Evolutionary conservation across 2,113 vertebrate genomes (phyloP), one percentile per base, ranked within the genome.

Genomic region (Diphyllodes magnificus): DNA sequence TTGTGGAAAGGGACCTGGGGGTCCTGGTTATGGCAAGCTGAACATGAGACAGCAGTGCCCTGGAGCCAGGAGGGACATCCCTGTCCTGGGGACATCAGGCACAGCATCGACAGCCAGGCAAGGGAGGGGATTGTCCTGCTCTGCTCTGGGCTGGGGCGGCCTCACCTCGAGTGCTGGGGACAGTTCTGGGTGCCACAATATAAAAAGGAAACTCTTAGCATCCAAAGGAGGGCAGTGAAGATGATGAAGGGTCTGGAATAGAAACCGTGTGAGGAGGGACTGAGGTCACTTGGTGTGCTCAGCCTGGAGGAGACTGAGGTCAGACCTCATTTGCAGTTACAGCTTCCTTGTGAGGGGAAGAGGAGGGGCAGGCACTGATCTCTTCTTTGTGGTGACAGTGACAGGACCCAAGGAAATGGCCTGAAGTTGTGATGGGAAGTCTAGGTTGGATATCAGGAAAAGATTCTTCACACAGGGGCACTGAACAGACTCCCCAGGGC

Each of bases 91-190:
- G 11, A 6, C 64, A 69, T n/a, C 53, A 59, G 64, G 30, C 7
- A 5, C 30, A 73, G 30, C 60, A n/a, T 30, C 2, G 0, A 5
- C 60, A 65, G 30, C 28, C 0, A 0, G 19, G 12, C 11, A 8
- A 56, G 50, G 42, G n/a, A 65, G 30, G 7, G 39, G 19, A 20
- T n/a, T 40, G 35, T 75, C 60, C 30, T 0, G 1, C 24, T 57
- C 50, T 75, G 54, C 25, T 59, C 64, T n/a, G 35, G 2, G 2
- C 71, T 64, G 40, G n/a, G 17, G 28, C 0, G 0, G 6, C 49
- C n/a, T 23, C 81, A 54, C 49, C 49, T 73, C 0, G 0, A 39
- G 35, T 23, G 24, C 30, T n/a, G 19, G 28, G 35, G 40, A 18
- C 28, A 28, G n/a, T 5, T 73, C 15, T 15, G 19, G n/a, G 8